phyloP scores from a whole-genome alignment of 2,888 invertebrate species.

The Coecobrya sp. region DNA sequence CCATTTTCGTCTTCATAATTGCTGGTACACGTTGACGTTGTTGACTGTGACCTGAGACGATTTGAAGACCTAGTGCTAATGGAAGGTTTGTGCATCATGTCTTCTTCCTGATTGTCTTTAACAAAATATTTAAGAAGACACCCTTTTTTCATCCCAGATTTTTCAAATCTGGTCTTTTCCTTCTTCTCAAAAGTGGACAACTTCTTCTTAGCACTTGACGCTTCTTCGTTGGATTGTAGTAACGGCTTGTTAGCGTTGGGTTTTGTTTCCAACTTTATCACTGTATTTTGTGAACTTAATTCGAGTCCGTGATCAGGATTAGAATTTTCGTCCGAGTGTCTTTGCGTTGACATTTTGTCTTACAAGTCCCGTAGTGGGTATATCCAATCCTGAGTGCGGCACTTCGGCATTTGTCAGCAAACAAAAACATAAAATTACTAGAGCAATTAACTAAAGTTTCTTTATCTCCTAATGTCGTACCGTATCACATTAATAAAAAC shows the following conservation, averaged over 20 bases:
- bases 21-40: neutral
- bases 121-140: slow-evolving; percentile 40
- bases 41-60: neutral
- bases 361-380: neutral
- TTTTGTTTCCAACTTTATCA: neutral
- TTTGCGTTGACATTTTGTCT: slow-evolving; percentile 47
- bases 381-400: neutral
- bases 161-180: neutral
- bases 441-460: no score
- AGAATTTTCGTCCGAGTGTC: slow-evolving; percentile 53
- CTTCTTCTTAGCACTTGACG: neutral
- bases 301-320: slow-evolving; percentile 36
- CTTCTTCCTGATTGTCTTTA: slow-evolving; percentile 37
- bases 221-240: slow-evolving; percentile 4
- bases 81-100: neutral
- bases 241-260: neutral
- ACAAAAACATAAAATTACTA: neutral
- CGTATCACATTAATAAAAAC: no score
- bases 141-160: slow-evolving; percentile 71
- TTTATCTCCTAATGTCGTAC: no score
- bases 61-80: neutral
- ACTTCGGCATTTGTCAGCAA: neutral
- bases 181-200: slow-evolving; percentile 41
- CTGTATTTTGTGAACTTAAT: neutral
- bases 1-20: neutral